phyloP scores from a whole-genome alignment of 2,113 vertebrate genomes.

The Camelus bactrianus region DNA sequence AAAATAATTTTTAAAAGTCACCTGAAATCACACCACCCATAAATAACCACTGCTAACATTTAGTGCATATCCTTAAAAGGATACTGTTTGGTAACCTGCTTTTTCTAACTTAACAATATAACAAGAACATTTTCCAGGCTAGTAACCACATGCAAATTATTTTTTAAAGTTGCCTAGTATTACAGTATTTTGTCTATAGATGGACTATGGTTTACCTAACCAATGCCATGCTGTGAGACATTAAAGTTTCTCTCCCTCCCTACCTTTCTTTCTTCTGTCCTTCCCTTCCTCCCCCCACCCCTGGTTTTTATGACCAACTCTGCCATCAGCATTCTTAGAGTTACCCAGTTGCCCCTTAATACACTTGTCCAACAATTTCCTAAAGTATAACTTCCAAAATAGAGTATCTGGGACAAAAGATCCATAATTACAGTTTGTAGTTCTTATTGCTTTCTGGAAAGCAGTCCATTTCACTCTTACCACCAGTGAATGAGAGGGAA shows the following conservation, averaged over 20 bases:
- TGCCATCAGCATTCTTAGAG: neutral
- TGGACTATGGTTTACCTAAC: slow-evolving; percentile 57
- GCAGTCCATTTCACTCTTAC: neutral
- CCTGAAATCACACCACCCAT: slow-evolving; percentile 76
- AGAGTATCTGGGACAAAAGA: neutral
- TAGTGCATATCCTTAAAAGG: slow-evolving; percentile 72
- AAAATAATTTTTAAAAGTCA: slow-evolving; percentile 81
- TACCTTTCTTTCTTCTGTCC: neutral
- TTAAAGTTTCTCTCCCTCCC: neutral
- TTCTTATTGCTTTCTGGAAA: neutral
- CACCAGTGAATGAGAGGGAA: neutral
- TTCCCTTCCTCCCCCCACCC: neutral
- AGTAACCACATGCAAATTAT: slow-evolving; percentile 39
- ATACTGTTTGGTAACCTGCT: slow-evolving; percentile 71
- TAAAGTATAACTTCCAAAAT: neutral
- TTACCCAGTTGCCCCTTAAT: neutral
- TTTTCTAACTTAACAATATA: slow-evolving; percentile 70
- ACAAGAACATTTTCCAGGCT: slow-evolving; percentile 55
- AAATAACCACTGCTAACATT: slow-evolving; percentile 74
- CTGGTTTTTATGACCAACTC: neutral
- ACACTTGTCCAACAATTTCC: neutral
- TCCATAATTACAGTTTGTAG: neutral
- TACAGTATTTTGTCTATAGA: slow-evolving; percentile 64
- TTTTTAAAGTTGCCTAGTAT: slow-evolving; percentile 51
- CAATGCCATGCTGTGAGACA: slow-evolving; percentile 41